A percentile compares a stretch with the other conserved stretches of the same genome.
These are phyloP conservation scores for Acrossocheilus fasciatus DNA, from an alignment of 2,797 vertebrate genomes.

Conservation along the genomic window DNA sequence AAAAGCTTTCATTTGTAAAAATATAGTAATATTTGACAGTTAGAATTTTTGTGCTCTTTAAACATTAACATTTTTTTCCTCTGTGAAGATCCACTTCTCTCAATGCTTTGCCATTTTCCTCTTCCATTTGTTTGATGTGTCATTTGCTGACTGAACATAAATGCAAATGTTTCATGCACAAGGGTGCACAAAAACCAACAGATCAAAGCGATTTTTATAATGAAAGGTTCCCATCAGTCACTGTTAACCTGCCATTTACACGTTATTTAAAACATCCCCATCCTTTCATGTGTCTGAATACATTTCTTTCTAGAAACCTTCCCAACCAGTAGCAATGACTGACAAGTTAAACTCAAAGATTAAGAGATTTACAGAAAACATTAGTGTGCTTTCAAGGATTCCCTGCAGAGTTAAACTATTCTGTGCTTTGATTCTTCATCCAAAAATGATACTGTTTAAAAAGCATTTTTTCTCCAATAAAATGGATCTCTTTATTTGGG, in stretches of 20 bases:
- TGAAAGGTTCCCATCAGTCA: neutral
- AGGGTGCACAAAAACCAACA: neutral
- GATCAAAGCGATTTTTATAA: neutral
- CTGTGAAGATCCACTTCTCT: neutral
- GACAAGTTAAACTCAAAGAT: neutral
- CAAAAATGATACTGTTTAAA: neutral
- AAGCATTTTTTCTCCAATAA: neutral
- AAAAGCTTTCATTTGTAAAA: neutral
- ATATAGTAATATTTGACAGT: neutral
- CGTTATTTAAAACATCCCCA: neutral
- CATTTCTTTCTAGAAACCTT: neutral
- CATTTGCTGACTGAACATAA: constrained; percentile 7
- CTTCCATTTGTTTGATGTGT: neutral
- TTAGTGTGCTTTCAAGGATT: neutral
- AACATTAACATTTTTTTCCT: neutral
- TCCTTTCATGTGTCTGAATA: neutral
- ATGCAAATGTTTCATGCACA: constrained; percentile 11
- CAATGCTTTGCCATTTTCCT: neutral
- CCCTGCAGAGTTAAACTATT: neutral
- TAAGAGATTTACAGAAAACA: neutral
- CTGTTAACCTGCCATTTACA: neutral
- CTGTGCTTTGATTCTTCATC: neutral
- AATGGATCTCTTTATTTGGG: neutral
- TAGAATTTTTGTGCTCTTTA: neutral
- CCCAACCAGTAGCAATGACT: neutral